Conservation (phyloP, 2,797 vertebrate genomes). For the Karalla daura region DNA sequence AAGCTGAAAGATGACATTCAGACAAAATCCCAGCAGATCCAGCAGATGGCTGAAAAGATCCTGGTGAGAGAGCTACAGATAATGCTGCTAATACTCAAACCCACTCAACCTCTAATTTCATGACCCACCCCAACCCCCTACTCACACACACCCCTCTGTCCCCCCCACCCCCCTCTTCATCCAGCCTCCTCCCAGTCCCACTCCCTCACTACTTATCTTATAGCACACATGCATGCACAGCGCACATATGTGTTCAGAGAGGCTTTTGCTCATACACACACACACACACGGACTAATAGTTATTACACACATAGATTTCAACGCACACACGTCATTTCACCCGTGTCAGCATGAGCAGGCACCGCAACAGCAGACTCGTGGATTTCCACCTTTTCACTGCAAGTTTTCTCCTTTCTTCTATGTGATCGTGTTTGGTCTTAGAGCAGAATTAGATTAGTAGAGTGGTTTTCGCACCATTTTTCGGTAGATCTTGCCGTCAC, state of each 20-base stretch:
- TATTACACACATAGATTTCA: constrained; percentile 22
- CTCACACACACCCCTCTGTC: too few relatives aligned
- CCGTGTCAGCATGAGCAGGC: constrained; percentile 65
- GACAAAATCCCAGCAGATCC: constrained; percentile 97
- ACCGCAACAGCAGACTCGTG: constrained; percentile 51
- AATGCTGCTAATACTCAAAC: constrained; percentile 65
- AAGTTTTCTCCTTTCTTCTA: constrained; percentile 50
- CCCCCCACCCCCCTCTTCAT: too few relatives aligned
- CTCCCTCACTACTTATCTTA: constrained; percentile 25
- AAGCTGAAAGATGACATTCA: constrained; percentile 88
- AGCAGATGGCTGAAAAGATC: constrained; percentile 99
- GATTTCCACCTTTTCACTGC: constrained; percentile 73
- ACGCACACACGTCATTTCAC: constrained; percentile 7
- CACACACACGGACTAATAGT: constrained; percentile 4
- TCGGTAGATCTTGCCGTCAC: background rate
- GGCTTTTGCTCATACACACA: too few relatives aligned
- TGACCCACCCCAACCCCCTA: constrained; percentile 27
- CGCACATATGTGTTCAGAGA: constrained; percentile 31
- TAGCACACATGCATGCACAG: constrained; percentile 23
- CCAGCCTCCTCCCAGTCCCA: constrained; percentile 16
- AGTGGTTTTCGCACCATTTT: constrained; percentile 5
- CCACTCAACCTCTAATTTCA: constrained; percentile 47
- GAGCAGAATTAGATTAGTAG: background rate
- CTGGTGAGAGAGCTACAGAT: constrained; percentile 79
- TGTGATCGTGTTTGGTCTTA: background rate